These are phyloP conservation scores for Lineus longissimus DNA, from an alignment of 1,140 invertebrate genomes.

Conservation along the genomic window DNA sequence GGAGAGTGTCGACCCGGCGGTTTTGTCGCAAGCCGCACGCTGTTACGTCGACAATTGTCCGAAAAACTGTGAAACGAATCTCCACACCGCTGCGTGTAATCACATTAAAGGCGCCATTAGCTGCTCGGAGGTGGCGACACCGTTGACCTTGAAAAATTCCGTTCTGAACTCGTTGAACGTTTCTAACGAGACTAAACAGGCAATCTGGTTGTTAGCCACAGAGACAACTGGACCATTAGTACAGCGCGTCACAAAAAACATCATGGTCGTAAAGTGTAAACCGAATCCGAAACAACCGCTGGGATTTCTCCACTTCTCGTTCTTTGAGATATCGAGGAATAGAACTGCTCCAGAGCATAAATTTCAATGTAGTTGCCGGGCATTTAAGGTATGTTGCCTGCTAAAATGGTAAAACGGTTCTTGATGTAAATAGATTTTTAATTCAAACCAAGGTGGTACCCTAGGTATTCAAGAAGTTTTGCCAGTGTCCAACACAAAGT, in stretches of 20 bases:
- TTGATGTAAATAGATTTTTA: too few species aligned
- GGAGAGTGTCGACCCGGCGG: conserved; percentile 52
- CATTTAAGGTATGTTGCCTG: conserved; percentile 60
- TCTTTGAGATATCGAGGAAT: conserved; percentile 59
- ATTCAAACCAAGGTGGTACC: too few species aligned
- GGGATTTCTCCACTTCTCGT: conserved; percentile 71
- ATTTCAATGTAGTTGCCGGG: conserved; percentile 64
- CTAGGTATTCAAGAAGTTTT: too few species aligned
- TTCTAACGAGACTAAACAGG: conserved; percentile 64
- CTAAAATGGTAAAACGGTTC: conserved; percentile 5
- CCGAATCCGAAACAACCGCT: conserved; percentile 66
- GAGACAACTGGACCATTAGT: conserved; percentile 68
- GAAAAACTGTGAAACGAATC: conserved; percentile 25
- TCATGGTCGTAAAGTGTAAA: conserved; percentile 75
- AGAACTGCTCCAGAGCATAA: conserved; percentile 59
- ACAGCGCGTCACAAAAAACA: conserved; percentile 71
- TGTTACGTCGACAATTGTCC: conserved; percentile 67
- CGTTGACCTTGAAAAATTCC: conserved; percentile 64
- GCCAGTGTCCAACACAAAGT: too few species aligned
- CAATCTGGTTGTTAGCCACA: conserved; percentile 63
- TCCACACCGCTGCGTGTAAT: conserved; percentile 56
- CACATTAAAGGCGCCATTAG: conserved; percentile 69
- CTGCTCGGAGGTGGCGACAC: conserved; percentile 64
- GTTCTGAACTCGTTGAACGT: conserved; percentile 64
- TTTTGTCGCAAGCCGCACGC: conserved; percentile 57